A percentile compares a stretch with the other conserved stretches of the same genome.
phyloP scores from a whole-genome alignment of 2,888 invertebrate species.

The Torymus tubicola region DNA sequence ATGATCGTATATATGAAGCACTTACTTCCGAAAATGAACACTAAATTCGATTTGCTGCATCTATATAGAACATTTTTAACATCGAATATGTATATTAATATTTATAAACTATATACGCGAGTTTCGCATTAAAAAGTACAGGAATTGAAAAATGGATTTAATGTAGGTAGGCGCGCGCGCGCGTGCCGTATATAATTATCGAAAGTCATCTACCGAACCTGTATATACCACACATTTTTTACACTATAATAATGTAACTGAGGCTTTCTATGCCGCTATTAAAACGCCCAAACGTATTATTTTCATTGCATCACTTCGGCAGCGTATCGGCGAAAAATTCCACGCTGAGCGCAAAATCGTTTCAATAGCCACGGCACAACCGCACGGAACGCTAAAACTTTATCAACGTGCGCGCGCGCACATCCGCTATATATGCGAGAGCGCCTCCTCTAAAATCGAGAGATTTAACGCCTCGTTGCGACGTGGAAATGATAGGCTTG shows the following conservation, averaged over 20 bases:
- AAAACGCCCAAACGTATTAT: slow-evolving; percentile 47
- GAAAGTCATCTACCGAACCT: slow-evolving; percentile 37
- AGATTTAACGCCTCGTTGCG: slow-evolving; percentile 39
- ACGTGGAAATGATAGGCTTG: slow-evolving; percentile 30
- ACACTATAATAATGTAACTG: slow-evolving; percentile 49
- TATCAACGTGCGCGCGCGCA: slow-evolving; percentile 1
- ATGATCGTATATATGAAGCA: too few relatives aligned
- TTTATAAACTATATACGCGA: slow-evolving; percentile 38
- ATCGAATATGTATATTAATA: slow-evolving; percentile 20
- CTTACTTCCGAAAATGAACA: too few relatives aligned
- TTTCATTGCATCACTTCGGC: slow-evolving; percentile 48
- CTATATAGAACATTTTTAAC: too few relatives aligned
- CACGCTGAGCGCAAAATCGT: slow-evolving; percentile 14
- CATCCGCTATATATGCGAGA: slow-evolving; percentile 20
- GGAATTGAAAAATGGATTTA: slow-evolving; percentile 27
- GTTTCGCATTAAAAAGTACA: slow-evolving; percentile 35
- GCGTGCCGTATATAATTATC: slow-evolving; percentile 38
- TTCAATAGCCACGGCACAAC: slow-evolving; percentile 4
- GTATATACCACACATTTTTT: slow-evolving; percentile 29
- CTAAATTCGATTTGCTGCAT: too few relatives aligned
- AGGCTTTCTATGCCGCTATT: slow-evolving; percentile 47
- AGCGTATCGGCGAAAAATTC: background rate
- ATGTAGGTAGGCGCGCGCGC: slow-evolving; percentile 6
- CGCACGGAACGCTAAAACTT: background rate
- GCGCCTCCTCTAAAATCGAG: slow-evolving; percentile 3